phyloP scores from a whole-genome alignment of 2,797 vertebrate genomes.

The Nannoperca obscura region DNA sequence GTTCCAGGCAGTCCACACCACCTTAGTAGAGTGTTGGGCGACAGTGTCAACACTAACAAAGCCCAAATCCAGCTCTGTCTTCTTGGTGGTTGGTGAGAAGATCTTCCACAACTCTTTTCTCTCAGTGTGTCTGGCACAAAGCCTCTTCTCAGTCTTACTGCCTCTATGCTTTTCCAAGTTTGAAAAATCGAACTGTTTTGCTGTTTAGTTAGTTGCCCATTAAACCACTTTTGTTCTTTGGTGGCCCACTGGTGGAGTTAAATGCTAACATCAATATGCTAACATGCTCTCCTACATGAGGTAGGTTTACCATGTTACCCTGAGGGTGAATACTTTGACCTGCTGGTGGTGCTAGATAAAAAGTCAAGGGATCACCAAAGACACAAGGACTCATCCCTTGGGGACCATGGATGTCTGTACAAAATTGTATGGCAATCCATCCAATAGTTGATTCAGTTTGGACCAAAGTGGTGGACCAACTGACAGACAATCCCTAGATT shows the following conservation, averaged over 20 bases:
- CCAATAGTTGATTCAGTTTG: background rate
- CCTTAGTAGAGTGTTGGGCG: slow-evolving; percentile 72
- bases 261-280: background rate
- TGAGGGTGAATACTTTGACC: too few relatives aligned
- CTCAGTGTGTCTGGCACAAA: background rate
- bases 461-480: background rate
- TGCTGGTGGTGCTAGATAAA: too few relatives aligned
- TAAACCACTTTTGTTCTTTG: background rate
- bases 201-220: background rate
- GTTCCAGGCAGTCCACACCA: slow-evolving; percentile 58
- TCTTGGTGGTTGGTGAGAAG: slow-evolving; percentile 79
- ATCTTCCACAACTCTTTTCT: background rate
- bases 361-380: background rate
- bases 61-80: slow-evolving; percentile 65
- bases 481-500: background rate
- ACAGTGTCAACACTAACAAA: slow-evolving; percentile 47
- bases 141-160: background rate
- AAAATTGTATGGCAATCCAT: background rate
- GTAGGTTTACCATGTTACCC: too few relatives aligned
- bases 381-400: background rate
- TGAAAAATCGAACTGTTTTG: background rate
- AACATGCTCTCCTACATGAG: background rate
- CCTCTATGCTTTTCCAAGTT: background rate
- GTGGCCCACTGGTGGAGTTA: background rate
- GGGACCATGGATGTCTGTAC: background rate